phyloP scores from a whole-genome alignment of 92 coral and sea anemone species.

The Desmophyllum pertusum region DNA sequence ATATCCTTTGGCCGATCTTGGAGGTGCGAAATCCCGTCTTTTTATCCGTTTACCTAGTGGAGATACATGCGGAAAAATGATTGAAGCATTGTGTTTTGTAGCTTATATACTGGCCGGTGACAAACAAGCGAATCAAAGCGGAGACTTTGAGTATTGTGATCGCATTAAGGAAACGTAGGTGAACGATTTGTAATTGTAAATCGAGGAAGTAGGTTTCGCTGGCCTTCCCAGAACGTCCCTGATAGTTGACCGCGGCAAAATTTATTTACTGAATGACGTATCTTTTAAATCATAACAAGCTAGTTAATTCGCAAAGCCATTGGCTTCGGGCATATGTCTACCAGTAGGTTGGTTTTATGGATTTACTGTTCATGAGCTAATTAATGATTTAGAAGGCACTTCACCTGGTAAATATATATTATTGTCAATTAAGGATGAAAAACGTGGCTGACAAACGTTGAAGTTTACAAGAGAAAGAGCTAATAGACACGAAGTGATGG shows the following conservation, averaged over 20 bases:
- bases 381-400: slow-evolving; percentile 32
- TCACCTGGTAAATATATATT: slow-evolving; percentile 24
- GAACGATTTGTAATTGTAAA: neutral
- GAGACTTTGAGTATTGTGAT: slow-evolving; percentile 22
- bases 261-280: slow-evolving; percentile 36
- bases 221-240: neutral
- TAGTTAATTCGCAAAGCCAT: slow-evolving; percentile 25
- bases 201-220: neutral
- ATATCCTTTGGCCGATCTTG: neutral
- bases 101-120: slow-evolving; percentile 13
- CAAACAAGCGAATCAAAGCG: neutral
- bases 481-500: neutral
- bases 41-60: neutral
- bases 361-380: slow-evolving; percentile 27
- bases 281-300: slow-evolving; percentile 26
- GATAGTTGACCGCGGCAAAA: slow-evolving; percentile 31
- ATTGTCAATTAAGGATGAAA: slow-evolving; percentile 8
- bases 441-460: slow-evolving; percentile 8
- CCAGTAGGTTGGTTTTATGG: slow-evolving; percentile 37
- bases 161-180: neutral
- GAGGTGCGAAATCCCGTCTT: neutral
- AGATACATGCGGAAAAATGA: neutral
- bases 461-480: neutral
- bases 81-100: neutral
- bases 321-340: slow-evolving; percentile 41